Evolutionary conservation across 92 coral and sea anemone genomes (phyloP).

Genomic region (Porites rus): DNA sequence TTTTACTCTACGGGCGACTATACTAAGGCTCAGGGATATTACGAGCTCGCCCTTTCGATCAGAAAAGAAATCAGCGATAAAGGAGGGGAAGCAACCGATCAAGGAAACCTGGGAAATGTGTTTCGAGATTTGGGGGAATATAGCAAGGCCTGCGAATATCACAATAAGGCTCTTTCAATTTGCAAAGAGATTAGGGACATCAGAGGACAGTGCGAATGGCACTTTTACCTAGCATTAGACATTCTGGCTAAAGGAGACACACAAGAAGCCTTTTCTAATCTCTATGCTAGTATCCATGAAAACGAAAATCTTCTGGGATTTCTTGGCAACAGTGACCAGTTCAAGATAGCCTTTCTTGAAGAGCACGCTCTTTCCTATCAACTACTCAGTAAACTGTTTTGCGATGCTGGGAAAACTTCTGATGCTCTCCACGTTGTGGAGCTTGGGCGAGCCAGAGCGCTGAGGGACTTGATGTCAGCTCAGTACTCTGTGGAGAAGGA

Average conservation of each 20-base stretch:
- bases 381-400: neutral
- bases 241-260: neutral
- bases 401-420: neutral
- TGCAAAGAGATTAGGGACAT: neutral
- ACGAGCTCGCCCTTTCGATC: neutral
- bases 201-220: neutral
- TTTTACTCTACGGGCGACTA: neutral
- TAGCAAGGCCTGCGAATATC: neutral
- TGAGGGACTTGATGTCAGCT: conserved; percentile 5
- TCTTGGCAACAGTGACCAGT: neutral
- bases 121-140: neutral
- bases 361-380: neutral
- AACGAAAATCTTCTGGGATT: neutral
- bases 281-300: neutral
- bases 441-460: conserved; percentile 1
- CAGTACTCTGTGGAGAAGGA: neutral
- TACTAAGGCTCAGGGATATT: neutral
- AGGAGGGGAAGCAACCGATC: neutral
- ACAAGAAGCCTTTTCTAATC: neutral
- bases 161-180: neutral
- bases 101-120: neutral
- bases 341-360: neutral
- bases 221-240: neutral
- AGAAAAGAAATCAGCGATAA: neutral
- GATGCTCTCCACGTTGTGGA: neutral